phyloP scores from a whole-genome alignment of 2,888 invertebrate genomes.

The Piscicola geometra region DNA sequence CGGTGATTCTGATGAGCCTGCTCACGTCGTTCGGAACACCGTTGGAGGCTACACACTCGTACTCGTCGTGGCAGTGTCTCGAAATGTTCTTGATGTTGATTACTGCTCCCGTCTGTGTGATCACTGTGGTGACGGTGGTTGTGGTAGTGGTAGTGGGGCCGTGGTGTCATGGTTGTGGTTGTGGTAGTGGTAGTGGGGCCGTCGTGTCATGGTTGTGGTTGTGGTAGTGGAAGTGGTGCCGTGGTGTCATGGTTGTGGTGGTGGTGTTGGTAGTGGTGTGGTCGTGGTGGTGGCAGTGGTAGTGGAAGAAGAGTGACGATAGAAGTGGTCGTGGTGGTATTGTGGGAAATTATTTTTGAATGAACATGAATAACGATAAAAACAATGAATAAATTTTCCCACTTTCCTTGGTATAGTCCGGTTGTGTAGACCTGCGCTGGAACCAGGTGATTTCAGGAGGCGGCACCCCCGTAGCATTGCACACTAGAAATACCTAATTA shows the following conservation, averaged over 20 bases:
- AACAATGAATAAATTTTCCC: background rate
- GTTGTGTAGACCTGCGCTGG: slow-evolving; percentile 5
- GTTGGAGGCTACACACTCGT: slow-evolving; percentile 33
- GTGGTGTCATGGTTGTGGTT: too few relatives aligned
- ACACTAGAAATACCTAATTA: slow-evolving; percentile 77
- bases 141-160: too few relatives aligned
- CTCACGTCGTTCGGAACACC: slow-evolving; percentile 25
- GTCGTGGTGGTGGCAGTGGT: background rate
- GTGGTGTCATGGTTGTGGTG: background rate
- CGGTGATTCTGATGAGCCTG: slow-evolving; percentile 29
- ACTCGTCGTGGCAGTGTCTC: slow-evolving; percentile 71
- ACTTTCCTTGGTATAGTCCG: background rate
- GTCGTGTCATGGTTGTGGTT: background rate
- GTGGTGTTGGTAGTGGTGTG: background rate
- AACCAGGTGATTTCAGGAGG: slow-evolving; percentile 87
- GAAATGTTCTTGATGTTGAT: slow-evolving; percentile 74
- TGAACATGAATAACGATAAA: background rate
- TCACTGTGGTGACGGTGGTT: too few relatives aligned
- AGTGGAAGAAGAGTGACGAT: background rate
- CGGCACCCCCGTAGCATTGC: slow-evolving; percentile 71
- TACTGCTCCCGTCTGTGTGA: slow-evolving; percentile 69
- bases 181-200: too few relatives aligned
- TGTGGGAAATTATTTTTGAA: background rate
- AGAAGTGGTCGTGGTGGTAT: background rate
- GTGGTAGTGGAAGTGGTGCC: background rate